phyloP scores from a whole-genome alignment of 2,888 invertebrate species.

The Myopa tessellatipennis region DNA sequence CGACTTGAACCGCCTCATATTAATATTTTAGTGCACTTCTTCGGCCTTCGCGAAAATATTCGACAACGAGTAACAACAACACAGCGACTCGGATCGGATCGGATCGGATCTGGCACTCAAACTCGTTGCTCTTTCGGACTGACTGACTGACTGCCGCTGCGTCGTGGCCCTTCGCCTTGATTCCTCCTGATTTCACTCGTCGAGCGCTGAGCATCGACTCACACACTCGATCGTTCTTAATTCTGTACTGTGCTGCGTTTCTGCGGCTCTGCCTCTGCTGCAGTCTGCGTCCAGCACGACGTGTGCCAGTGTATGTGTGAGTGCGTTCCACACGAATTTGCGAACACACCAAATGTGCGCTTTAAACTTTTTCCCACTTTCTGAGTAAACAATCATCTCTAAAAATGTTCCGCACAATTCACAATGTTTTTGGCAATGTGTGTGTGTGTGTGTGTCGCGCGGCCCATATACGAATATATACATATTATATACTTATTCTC shows the following conservation, averaged over 20 bases:
- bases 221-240: too few species aligned
- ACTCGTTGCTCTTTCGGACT: too few species aligned
- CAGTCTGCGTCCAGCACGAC: background rate
- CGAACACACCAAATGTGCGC: slow-evolving; percentile 17
- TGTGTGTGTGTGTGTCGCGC: slow-evolving; percentile 37
- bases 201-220: background rate
- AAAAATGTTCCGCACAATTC: slow-evolving; percentile 31
- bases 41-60: background rate
- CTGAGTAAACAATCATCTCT: slow-evolving; percentile 36
- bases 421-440: slow-evolving; percentile 41
- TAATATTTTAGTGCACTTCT: background rate
- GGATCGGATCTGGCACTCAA: background rate
- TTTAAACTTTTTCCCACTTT: slow-evolving; percentile 32
- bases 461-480: slow-evolving; percentile 41
- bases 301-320: slow-evolving; percentile 24
- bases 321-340: slow-evolving; percentile 14
- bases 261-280: background rate
- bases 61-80: background rate
- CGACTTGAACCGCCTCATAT: background rate
- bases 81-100: too few species aligned
- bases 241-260: too few species aligned
- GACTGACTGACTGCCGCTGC: too few species aligned
- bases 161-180: slow-evolving; percentile 6
- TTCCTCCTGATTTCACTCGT: slow-evolving; percentile 10
- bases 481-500: background rate